phyloP scores from a whole-genome alignment of 2,888 invertebrate genomes.

The Auanema sp. region DNA sequence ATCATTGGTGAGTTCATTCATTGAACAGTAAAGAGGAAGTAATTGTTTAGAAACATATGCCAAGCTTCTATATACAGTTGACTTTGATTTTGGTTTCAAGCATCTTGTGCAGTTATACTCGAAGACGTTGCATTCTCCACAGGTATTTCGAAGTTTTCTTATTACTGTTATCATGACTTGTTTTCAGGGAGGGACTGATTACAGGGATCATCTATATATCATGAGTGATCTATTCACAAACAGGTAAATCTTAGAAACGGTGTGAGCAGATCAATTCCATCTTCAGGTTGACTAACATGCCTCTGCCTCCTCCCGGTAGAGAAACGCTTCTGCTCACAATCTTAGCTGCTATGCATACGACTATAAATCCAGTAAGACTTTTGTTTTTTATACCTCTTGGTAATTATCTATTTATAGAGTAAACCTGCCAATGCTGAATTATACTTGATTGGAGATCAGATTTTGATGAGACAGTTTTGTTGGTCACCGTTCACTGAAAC shows the following conservation, averaged over 20 bases:
- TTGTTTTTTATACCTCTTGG: too few species aligned
- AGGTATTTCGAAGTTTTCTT: too few species aligned
- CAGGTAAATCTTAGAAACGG: constrained; percentile 4
- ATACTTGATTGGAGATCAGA: constrained; percentile 35
- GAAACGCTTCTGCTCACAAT: constrained; percentile 17
- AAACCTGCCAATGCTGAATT: constrained; percentile 17
- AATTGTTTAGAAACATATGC: constrained; percentile 17
- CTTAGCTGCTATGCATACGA: constrained; percentile 5
- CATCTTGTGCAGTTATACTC: constrained; percentile 6
- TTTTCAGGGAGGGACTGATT: neutral
- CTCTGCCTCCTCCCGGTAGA: constrained; percentile 1
- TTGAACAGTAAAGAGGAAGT: too few species aligned
- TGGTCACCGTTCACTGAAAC: constrained; percentile 31
- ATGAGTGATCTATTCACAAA: constrained; percentile 14
- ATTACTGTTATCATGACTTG: too few species aligned
- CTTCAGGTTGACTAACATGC: constrained; percentile 15
- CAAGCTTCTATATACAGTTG: constrained; percentile 19
- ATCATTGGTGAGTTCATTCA: constrained; percentile 21
- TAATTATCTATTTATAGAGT: neutral
- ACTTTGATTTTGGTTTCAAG: constrained; percentile 20
- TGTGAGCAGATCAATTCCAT: neutral
- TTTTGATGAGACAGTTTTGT: constrained; percentile 34
- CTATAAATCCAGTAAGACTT: too few species aligned
- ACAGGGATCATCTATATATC: constrained; percentile 8
- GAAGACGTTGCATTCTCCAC: neutral